Percentiles rank a stretch among this genome's conserved stretches.
Evolutionary conservation across 2,888 invertebrate species (phyloP).

Genomic region (Megalurothrips usitatus): DNA sequence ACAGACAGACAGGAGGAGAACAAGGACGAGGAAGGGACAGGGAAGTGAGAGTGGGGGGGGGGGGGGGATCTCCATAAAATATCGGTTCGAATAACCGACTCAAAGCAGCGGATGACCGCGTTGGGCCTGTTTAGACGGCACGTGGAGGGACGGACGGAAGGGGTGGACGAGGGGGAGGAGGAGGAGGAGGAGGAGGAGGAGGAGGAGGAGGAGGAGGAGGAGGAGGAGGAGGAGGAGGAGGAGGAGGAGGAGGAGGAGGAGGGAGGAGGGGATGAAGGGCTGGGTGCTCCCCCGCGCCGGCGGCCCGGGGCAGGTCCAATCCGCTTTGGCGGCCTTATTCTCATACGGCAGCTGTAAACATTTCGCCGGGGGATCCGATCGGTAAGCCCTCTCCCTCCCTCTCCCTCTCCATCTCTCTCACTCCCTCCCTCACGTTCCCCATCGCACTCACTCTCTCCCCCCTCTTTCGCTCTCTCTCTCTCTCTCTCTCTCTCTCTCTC

Average conservation of each 20-base stretch:
- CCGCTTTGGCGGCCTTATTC: neutral
- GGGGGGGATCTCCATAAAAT: too few species aligned
- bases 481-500: too few species aligned
- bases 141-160: too few species aligned
- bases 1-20: neutral
- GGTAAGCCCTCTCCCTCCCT: neutral
- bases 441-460: neutral
- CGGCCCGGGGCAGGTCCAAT: neutral
- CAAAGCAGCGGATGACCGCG: neutral
- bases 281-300: too few species aligned
- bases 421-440: neutral
- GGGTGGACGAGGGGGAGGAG: too few species aligned
- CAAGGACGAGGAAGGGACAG: neutral
- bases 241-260: too few species aligned
- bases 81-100: neutral
- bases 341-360: conserved; percentile 16
- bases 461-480: too few species aligned
- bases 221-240: too few species aligned
- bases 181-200: too few species aligned
- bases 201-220: too few species aligned
- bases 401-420: neutral
- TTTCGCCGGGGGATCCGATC: conserved; percentile 15
- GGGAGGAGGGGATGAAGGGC: too few species aligned
- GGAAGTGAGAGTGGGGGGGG: neutral
- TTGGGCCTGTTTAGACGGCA: neutral